Conservation (phyloP, 2,888 invertebrate genomes). For the Acanthoscelides obtectus region DNA sequence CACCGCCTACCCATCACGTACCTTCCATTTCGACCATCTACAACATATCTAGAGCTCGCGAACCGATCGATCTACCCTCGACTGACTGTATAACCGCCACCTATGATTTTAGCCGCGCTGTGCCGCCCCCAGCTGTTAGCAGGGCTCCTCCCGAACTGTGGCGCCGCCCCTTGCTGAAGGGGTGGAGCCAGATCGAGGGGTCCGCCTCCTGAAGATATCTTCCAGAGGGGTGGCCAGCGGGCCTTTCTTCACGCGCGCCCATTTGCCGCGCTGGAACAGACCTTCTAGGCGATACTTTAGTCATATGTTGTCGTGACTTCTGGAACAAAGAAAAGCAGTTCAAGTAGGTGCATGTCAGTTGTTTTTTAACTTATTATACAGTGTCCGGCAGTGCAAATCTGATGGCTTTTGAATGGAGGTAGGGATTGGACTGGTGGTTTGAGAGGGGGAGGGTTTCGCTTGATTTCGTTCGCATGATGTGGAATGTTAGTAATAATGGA, state of each 20-base stretch:
- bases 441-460: too few species aligned
- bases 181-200: slow-evolving; percentile 21
- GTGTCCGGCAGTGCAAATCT: too few species aligned
- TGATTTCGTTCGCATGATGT: too few species aligned
- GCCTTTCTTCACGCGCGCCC: slow-evolving; percentile 49
- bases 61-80: background rate
- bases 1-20: background rate
- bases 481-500: too few species aligned
- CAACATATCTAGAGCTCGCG: background rate
- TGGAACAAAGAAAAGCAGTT: slow-evolving; percentile 1
- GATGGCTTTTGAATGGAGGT: too few species aligned
- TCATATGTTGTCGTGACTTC: slow-evolving; percentile 58
- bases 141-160: slow-evolving; percentile 37
- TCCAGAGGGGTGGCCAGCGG: slow-evolving; percentile 49
- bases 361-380: too few species aligned
- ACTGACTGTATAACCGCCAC: background rate
- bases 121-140: slow-evolving; percentile 26
- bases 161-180: slow-evolving; percentile 30
- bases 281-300: slow-evolving; percentile 73
- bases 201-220: slow-evolving; percentile 45
- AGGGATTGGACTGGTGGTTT: too few species aligned
- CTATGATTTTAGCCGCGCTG: background rate
- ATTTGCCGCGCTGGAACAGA: slow-evolving; percentile 56
- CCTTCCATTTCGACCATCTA: background rate
- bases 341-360: too few species aligned